Base-by-base conservation (phyloP, 2,888 invertebrate genomes). In the Amblyteles armatorius region DNA sequence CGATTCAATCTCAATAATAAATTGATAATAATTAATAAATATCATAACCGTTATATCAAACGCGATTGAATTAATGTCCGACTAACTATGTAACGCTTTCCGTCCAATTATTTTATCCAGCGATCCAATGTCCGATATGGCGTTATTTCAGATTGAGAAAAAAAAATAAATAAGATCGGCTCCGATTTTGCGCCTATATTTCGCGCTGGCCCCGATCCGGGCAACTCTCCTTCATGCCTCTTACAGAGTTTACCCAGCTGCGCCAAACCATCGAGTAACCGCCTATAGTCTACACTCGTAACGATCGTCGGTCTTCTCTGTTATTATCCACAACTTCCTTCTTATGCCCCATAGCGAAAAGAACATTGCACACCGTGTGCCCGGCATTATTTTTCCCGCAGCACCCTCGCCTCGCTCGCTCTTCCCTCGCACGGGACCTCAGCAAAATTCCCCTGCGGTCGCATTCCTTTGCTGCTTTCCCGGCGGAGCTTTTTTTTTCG, bases 281-380 rank as follows among this genome's bases (percentile, higher is more conserved):
- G 57, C 50, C 50, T 22, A 50, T 50, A 36, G 76, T 76, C 29
- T 36, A 67, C 67, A 52, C 67, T 19, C 55, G 77, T 55, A 77
- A 67, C 67, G 67, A 55, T 55, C 55, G 22, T 57, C 57, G 57
- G 57, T 77, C 77, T 36, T 77, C 65, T 40, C 40, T 65, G 77
- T 67, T 67, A 77, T 77, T 77, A 77, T 67, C 50, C 52, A 22
- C 67, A 29, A 67, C 76, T 76, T 76, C 63, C 76, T 76, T 76
- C 76, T 63, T 65, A 52, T 48, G 26, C 26, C 26, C 57, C 57
- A 57, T 57, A 11, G 57, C 29, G 9, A 65, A 63, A 50, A 33
- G 50, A 52, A 57, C 57, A 72, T 72, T 72, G 57, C 36, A 73
- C 26, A 57, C 57, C 57, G 16, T 33, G 16, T n/a, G 50, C 36